Evolutionary conservation across 2,888 invertebrate genomes (phyloP).

Genomic region (Laspeyria flexula): DNA sequence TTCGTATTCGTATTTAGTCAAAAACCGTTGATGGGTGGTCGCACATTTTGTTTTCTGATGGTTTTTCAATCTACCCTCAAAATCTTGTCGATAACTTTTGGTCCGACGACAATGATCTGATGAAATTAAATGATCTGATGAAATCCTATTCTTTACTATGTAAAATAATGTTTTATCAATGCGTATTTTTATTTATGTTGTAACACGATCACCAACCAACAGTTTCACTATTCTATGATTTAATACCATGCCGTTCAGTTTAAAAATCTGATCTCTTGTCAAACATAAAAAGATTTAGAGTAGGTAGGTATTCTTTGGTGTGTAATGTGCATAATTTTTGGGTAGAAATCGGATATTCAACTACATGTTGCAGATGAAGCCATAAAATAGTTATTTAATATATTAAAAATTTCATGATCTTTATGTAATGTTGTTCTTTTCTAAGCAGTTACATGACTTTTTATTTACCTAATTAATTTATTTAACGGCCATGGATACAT

Average conservation of each 20-base stretch:
- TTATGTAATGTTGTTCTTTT: too few species aligned
- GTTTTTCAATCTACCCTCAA: not conserved
- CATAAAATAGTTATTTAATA: too few species aligned
- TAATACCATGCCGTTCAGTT: constrained; percentile 44
- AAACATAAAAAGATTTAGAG: not conserved
- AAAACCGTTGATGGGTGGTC: constrained; percentile 23
- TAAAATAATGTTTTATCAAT: too few species aligned
- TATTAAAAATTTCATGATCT: too few species aligned
- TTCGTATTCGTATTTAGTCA: constrained; percentile 23
- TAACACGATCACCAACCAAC: constrained; percentile 15
- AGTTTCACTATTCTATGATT: constrained; percentile 24
- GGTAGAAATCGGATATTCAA: too few species aligned
- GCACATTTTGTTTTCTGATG: not conserved
- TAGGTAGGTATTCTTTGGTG: too few species aligned
- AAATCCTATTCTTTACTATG: not conserved
- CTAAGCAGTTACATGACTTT: too few species aligned
- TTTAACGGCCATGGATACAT: too few species aligned
- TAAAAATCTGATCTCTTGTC: constrained; percentile 40
- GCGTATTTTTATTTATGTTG: not conserved
- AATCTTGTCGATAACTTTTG: constrained; percentile 5
- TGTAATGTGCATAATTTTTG: too few species aligned
- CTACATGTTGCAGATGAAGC: too few species aligned
- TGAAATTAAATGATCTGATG: too few species aligned
- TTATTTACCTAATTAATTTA: too few species aligned
- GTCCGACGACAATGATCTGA: not conserved